phyloP scores from a whole-genome alignment of 2,113 vertebrate genomes.

The Daboia siamensis region DNA sequence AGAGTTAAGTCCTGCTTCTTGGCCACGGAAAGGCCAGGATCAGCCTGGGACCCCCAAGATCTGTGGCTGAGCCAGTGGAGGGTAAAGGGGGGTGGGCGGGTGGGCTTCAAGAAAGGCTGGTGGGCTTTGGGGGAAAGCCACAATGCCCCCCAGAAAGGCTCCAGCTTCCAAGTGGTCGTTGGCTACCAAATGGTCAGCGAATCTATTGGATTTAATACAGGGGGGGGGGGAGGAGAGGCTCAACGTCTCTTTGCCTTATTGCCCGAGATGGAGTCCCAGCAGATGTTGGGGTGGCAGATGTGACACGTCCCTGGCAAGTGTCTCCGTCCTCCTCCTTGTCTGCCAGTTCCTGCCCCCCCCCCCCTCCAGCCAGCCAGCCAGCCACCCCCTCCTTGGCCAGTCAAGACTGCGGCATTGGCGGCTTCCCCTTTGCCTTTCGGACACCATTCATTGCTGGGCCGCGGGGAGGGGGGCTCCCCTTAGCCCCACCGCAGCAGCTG shows the following conservation, averaged over 20 bases:
- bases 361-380: no score
- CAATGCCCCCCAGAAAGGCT: not conserved
- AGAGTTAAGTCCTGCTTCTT: not conserved
- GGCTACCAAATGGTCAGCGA: no score
- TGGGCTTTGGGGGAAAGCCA: not conserved
- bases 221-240: no score
- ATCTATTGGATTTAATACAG: not conserved
- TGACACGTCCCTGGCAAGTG: not conserved
- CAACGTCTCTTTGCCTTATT: not conserved
- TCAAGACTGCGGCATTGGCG: conserved; percentile 1
- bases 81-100: no score
- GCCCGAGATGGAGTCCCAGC: not conserved
- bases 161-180: not conserved
- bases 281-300: not conserved
- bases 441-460: conserved; percentile 1
- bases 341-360: not conserved
- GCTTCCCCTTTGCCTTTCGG: not conserved
- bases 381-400: not conserved
- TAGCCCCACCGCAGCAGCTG: not conserved
- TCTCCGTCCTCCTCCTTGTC: not conserved
- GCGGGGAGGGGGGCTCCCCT: not conserved
- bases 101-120: not conserved
- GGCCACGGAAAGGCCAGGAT: not conserved
- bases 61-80: not conserved
- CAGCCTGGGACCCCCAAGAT: not conserved